These are phyloP conservation scores for Pipa parva DNA, from an alignment of 2,113 vertebrate genomes.

Conservation along the genomic window DNA sequence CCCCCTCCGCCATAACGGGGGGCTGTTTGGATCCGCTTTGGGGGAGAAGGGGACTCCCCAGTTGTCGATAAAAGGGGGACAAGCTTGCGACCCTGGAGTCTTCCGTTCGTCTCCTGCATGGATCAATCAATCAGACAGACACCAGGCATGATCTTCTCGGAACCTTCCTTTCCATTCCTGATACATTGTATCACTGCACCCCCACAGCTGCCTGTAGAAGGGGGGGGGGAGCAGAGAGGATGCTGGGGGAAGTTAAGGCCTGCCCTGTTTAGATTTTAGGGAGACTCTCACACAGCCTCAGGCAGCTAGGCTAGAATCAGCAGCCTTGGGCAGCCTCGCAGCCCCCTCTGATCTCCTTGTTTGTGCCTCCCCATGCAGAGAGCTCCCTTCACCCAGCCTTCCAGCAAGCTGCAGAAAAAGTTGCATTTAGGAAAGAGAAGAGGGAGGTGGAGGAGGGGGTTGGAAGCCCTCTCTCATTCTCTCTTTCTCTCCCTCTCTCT, in stretches of 20 bases:
- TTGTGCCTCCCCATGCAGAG: neutral
- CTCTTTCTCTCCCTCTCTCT: slow-evolving; percentile 37
- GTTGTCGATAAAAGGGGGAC: neutral
- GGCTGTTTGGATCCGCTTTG: neutral
- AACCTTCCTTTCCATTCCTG: neutral
- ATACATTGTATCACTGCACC: neutral
- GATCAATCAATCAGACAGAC: neutral
- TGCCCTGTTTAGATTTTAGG: neutral
- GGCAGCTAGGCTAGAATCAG: neutral
- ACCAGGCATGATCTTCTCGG: neutral
- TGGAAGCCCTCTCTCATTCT: neutral
- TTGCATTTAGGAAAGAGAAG: slow-evolving; percentile 16
- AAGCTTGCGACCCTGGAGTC: neutral
- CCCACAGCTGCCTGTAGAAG: neutral
- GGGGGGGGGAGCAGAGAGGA: neutral
- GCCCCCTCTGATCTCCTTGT: slow-evolving; percentile 2
- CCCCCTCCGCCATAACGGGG: slow-evolving; percentile 1
- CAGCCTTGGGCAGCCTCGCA: slow-evolving; percentile 16
- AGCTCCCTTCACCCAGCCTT: slow-evolving; percentile 23
- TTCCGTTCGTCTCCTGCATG: neutral
- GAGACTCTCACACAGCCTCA: neutral
- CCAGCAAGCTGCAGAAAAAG: slow-evolving; percentile 17
- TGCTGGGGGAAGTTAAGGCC: neutral
- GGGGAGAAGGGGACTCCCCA: neutral
- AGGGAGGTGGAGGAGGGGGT: neutral